phyloP scores from a whole-genome alignment of 2,113 vertebrate species.

The Naja naja region DNA sequence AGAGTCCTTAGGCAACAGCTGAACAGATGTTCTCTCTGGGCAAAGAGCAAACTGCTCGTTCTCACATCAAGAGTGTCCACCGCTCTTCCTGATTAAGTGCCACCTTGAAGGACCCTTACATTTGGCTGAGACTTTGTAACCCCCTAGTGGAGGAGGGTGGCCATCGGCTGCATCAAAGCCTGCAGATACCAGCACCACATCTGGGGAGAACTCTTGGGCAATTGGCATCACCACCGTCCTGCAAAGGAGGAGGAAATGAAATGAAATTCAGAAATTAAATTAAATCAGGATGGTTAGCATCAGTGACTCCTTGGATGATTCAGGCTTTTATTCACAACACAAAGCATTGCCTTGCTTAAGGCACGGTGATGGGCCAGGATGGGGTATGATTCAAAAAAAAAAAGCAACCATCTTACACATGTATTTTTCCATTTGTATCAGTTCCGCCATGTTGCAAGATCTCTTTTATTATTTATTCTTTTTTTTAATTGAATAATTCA shows the following conservation, averaged over 20 bases:
- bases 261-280: background rate
- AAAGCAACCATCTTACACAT: background rate
- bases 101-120: slow-evolving; percentile 74
- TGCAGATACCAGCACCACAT: slow-evolving; percentile 90
- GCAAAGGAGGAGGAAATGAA: background rate
- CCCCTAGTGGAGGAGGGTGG: slow-evolving; percentile 80
- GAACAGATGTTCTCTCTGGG: background rate
- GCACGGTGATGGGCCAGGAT: background rate
- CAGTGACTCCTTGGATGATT: too few relatives aligned
- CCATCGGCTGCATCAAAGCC: slow-evolving; percentile 91
- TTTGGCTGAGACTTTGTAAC: slow-evolving; percentile 91
- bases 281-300: background rate
- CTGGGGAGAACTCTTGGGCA: slow-evolving; percentile 86
- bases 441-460: background rate
- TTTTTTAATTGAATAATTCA: background rate
- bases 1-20: background rate
- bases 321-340: background rate
- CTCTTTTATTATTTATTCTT: background rate
- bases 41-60: background rate
- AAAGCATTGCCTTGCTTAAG: background rate
- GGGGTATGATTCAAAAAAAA: background rate
- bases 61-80: background rate
- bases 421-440: background rate
- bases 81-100: background rate
- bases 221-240: slow-evolving; percentile 94